A percentile compares a stretch with the other conserved stretches of the same genome.
Conservation (phyloP, 2,888 invertebrate genomes). For the Maniola hyperantus region DNA sequence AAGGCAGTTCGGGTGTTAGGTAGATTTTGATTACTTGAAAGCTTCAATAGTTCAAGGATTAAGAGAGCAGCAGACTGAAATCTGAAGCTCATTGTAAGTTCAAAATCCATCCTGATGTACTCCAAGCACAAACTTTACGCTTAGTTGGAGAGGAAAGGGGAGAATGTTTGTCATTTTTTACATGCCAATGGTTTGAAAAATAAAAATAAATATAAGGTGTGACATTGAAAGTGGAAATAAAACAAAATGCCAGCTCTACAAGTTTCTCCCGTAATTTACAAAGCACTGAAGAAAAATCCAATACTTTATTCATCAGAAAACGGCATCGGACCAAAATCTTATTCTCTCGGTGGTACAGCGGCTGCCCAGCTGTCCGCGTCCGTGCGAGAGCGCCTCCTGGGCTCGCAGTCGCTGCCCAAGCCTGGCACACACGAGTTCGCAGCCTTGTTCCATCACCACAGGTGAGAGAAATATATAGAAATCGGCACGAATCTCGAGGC, state of each 20-base stretch:
- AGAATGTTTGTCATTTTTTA: no score
- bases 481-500: no score
- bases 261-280: background rate
- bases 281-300: constrained; percentile 1
- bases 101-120: no score
- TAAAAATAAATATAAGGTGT: no score
- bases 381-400: constrained; percentile 91
- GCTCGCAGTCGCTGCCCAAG: constrained; percentile 94
- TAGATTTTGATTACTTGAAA: no score
- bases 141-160: no score
- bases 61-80: no score
- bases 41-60: no score
- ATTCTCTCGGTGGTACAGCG: constrained; percentile 91
- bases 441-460: constrained; percentile 84
- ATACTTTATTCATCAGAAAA: constrained; percentile 72
- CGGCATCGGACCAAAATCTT: constrained; percentile 91
- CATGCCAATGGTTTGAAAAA: no score
- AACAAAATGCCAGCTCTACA: background rate
- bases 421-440: constrained; percentile 88
- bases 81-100: no score
- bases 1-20: no score
- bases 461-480: constrained; percentile 56
- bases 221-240: background rate
- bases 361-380: constrained; percentile 94
- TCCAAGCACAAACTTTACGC: no score